Percentiles rank a stretch among this genome's conserved stretches.
Evolutionary conservation across 2,113 vertebrate genomes (phyloP).

Genomic region (Copsychus sechellarum): DNA sequence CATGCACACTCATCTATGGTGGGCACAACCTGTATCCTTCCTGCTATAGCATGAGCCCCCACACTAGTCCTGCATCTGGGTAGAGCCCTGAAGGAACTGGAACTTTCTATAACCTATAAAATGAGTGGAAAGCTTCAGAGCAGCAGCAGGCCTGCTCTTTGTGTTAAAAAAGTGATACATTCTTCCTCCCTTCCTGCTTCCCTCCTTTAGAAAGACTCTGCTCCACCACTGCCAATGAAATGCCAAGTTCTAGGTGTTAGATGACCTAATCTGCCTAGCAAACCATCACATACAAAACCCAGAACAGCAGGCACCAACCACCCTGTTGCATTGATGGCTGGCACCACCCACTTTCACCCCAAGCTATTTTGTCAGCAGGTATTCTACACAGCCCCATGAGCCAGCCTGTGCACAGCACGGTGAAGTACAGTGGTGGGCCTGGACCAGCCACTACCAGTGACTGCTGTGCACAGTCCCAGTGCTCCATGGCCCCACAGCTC

Average conservation of each 20-base stretch:
- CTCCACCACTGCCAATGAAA: not conserved
- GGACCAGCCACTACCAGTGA: fast-evolving
- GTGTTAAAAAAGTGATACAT: not conserved
- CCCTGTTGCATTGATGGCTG: not conserved
- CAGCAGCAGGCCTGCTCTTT: not conserved
- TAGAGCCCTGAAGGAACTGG: not conserved
- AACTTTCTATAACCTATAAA: not conserved
- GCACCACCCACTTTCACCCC: not conserved
- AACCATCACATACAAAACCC: not conserved
- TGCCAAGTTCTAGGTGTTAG: not conserved
- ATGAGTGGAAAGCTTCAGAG: not conserved
- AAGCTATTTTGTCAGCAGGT: not conserved
- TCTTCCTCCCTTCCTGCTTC: not conserved
- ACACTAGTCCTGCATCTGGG: not conserved
- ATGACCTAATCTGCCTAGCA: not conserved
- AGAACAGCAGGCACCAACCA: not conserved
- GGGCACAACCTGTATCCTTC: not conserved
- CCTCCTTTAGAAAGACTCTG: not conserved
- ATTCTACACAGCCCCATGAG: not conserved
- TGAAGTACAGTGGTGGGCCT: not conserved
- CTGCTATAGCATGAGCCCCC: not conserved
- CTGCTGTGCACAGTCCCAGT: not conserved
- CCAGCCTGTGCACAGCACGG: not conserved
- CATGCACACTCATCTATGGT: not conserved
- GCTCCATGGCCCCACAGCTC: not conserved